phyloP scores from a whole-genome alignment of 2,888 invertebrate species.

The Synergus gifuensis region DNA sequence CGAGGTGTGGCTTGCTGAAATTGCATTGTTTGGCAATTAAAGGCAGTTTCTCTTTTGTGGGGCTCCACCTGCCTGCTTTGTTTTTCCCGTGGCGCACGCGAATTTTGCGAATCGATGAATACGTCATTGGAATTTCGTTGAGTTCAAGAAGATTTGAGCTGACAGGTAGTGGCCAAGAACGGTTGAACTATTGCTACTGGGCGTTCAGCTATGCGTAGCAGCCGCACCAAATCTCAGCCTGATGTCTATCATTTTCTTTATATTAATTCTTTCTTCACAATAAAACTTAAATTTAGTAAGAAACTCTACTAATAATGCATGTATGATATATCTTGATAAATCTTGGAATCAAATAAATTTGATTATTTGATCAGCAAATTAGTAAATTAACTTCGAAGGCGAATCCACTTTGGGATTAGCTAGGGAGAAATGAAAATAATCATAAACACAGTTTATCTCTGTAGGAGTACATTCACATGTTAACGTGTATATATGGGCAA shows the following conservation, averaged over 20 bases:
- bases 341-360: background rate
- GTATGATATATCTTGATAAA: background rate
- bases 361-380: background rate
- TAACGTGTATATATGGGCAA: slow-evolving; percentile 47
- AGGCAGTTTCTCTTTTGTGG: slow-evolving; percentile 69
- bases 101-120: slow-evolving; percentile 71
- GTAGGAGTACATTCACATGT: slow-evolving; percentile 48
- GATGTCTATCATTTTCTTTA: background rate
- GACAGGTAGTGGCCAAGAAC: slow-evolving; percentile 51
- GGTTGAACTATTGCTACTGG: slow-evolving; percentile 13
- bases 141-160: slow-evolving; percentile 50
- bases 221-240: background rate
- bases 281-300: background rate
- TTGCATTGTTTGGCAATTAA: slow-evolving; percentile 75
- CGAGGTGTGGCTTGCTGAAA: slow-evolving; percentile 70
- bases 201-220: background rate
- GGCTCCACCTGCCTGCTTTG: slow-evolving; percentile 73
- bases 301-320: too few species aligned
- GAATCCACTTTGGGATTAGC: slow-evolving; percentile 47
- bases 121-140: slow-evolving; percentile 64
- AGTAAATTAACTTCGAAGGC: background rate
- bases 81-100: slow-evolving; percentile 67
- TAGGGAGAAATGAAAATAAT: slow-evolving; percentile 53
- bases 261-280: background rate
- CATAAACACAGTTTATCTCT: slow-evolving; percentile 43